These are phyloP conservation scores for Peucedramus taeniatus DNA, from an alignment of 2,113 vertebrate genomes.

Conservation along the genomic window DNA sequence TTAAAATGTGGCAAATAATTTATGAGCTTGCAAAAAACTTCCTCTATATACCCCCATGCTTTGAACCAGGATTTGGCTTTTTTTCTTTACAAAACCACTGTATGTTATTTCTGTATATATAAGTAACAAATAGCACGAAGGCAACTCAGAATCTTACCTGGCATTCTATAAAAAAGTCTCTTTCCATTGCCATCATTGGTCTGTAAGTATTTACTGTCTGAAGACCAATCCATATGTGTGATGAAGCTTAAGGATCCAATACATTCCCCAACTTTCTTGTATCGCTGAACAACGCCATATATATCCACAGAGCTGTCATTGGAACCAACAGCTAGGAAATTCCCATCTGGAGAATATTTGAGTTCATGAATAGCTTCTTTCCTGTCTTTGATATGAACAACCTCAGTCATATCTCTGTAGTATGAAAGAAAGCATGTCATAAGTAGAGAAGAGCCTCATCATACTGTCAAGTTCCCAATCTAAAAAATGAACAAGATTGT, in stretches of 20 bases:
- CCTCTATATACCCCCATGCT: not conserved
- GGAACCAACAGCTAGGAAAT: slow-evolving; percentile 92
- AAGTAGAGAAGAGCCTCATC: slow-evolving; percentile 17
- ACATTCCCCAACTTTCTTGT: slow-evolving; percentile 96
- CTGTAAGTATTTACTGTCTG: slow-evolving; percentile 93
- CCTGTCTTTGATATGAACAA: slow-evolving; percentile 98
- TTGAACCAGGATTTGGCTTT: not conserved
- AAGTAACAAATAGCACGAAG: not conserved
- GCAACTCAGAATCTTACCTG: slow-evolving; percentile 77
- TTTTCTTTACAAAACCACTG: not conserved
- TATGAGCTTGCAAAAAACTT: not conserved
- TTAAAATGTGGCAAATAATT: not conserved
- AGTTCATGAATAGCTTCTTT: slow-evolving; percentile 98
- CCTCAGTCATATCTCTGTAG: slow-evolving; percentile 97
- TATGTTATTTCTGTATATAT: not conserved
- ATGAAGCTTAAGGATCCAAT: slow-evolving; percentile 90
- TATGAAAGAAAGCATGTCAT: slow-evolving; percentile 51
- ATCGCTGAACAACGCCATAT: slow-evolving; percentile 92
- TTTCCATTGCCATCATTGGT: slow-evolving; percentile 91
- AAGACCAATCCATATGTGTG: slow-evolving; percentile 98
- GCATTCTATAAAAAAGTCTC: slow-evolving; percentile 95
- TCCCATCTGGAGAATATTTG: slow-evolving; percentile 95
- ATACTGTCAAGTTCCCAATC: not conserved
- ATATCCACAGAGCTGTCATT: slow-evolving; percentile 94
- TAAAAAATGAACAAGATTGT: not conserved